Evolutionary conservation across 2,888 invertebrate species (phyloP).

Genomic region (Diploptera punctata): DNA sequence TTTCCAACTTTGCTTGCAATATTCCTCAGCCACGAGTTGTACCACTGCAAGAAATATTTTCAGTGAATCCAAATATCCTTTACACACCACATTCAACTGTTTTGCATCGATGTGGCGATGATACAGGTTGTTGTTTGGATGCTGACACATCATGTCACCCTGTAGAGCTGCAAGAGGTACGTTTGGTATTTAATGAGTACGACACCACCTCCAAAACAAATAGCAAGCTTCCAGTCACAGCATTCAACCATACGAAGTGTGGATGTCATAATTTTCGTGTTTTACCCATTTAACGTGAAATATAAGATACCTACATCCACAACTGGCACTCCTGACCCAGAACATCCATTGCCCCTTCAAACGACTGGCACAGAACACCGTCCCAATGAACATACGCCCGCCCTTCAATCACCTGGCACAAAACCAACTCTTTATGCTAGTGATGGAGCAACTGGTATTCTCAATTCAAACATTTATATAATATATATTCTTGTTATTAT

Average conservation of each 20-base stretch:
- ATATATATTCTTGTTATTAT: too few species aligned
- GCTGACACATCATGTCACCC: neutral
- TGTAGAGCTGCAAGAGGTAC: neutral
- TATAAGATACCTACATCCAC: too few species aligned
- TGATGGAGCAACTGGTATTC: too few species aligned
- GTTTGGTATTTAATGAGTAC: neutral
- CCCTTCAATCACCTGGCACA: too few species aligned
- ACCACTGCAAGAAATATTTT: neutral
- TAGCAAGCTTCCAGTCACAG: neutral
- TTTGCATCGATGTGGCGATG: slow-evolving; percentile 6
- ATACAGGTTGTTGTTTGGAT: neutral
- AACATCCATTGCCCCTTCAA: too few species aligned
- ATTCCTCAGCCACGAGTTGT: neutral
- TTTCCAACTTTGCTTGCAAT: neutral
- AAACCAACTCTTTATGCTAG: too few species aligned
- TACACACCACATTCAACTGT: slow-evolving; percentile 6
- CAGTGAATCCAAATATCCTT: neutral
- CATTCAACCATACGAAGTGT: neutral
- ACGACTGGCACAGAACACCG: too few species aligned
- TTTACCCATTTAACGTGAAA: too few species aligned
- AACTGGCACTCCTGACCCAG: too few species aligned
- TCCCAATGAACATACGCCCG: too few species aligned
- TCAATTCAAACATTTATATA: too few species aligned
- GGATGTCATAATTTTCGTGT: neutral
- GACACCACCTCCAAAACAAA: neutral